Evolutionary conservation across 2,797 vertebrate species (phyloP), one percentile per base, ranked within the genome.

Genomic region (Protosalanx chinensis): DNA sequence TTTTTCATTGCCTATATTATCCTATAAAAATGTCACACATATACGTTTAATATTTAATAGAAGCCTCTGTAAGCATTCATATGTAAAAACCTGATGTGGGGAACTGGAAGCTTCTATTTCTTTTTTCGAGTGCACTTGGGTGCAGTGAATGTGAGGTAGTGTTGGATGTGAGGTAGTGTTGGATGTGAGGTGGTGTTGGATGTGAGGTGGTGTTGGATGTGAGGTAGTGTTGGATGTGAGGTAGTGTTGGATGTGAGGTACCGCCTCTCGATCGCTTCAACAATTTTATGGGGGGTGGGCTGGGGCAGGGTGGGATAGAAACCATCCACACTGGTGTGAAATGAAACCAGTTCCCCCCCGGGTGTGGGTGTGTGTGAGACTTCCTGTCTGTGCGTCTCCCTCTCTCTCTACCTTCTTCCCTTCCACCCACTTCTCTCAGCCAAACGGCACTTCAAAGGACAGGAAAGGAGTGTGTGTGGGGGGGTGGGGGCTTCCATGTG

Each of bases 231-330:
- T 27, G 23, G 23, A 27, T 27, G 23, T 27, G 23, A 27, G 23
- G 23, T 27, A 27, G 23, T 27, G 23, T 27, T 27, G 23, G 23
- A n/a, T n/a, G n/a, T n/a, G n/a, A n/a, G n/a, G n/a, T 84, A 74
- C 84, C 84, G 83, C 84, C 83, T 90, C 87, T 84, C 84, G 85
- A 85, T 89, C 73, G 82, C 82, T n/a, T 37, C 85, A 82, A 85
- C 87, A 90, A 88, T 90, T 89, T 90, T 74, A 85, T 79, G 72
- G 74, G 37, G 2, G 35, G 35, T 4, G 37, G 37, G 6, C n/a
- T n/a, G n/a, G n/a, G n/a, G n/a, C n/a, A n/a, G n/a, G n/a, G n/a
- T n/a, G 5, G 37, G 79, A 86, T 77, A 85, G 80, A 79, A 83
- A 74, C 62, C 70, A 12, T 8, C 73, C 82, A 76, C 58, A 18